Conservation (phyloP, 37 sponge, comb jelly and placozoan species). For the Amphimedon queenslandica region DNA sequence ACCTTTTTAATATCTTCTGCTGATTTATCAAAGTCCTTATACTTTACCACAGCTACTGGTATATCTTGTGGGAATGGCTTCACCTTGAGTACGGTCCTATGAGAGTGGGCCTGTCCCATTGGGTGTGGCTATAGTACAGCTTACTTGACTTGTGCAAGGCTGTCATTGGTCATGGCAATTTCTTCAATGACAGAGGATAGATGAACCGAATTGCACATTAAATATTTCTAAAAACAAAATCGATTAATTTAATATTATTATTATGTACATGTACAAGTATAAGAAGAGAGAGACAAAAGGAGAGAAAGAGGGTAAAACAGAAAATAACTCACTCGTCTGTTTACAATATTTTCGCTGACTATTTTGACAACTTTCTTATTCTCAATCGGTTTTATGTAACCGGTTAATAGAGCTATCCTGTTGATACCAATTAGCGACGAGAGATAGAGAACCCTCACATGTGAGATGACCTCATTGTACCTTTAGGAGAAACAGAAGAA, state of each 20-base stretch:
- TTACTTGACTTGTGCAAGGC: slow-evolving; percentile 50
- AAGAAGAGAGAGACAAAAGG: background rate
- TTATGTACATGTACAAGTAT: background rate
- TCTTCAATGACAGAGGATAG: slow-evolving; percentile 45
- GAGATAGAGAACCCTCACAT: slow-evolving; percentile 15
- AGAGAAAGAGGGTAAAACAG: background rate
- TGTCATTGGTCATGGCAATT: slow-evolving; percentile 19
- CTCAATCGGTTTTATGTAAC: slow-evolving; percentile 35
- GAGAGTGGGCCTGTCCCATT: too few species aligned
- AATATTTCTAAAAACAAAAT: slow-evolving; percentile 29
- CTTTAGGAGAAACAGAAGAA: background rate
- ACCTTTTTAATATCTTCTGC: background rate
- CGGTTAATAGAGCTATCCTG: slow-evolving; percentile 38
- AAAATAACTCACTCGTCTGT: slow-evolving; percentile 26
- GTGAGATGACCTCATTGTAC: slow-evolving; percentile 24
- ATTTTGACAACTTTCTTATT: background rate
- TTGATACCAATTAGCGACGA: slow-evolving; percentile 44
- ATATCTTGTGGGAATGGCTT: slow-evolving; percentile 54
- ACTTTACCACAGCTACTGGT: slow-evolving; percentile 51
- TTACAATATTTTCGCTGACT: slow-evolving; percentile 16
- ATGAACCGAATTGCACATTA: slow-evolving; percentile 50
- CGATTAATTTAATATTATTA: background rate
- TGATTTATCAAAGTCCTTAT: background rate
- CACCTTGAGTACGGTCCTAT: slow-evolving; percentile 42
- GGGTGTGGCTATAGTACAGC: too few species aligned